Percentiles rank a stretch among this genome's conserved stretches.
These are phyloP conservation scores for Manduca sexta DNA, from an alignment of 1,140 invertebrate species.

Conservation along the genomic window DNA sequence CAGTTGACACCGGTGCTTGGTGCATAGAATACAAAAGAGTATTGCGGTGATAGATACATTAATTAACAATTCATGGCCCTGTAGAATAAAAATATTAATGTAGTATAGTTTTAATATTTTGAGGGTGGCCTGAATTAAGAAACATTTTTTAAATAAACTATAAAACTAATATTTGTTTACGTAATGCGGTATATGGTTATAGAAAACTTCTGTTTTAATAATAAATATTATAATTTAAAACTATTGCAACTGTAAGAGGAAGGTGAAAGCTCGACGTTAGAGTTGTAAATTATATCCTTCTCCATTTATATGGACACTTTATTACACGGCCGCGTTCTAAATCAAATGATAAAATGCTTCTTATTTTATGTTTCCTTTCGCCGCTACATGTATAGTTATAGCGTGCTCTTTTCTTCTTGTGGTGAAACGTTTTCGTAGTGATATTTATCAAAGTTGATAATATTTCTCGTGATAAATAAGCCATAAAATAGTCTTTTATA, in stretches of 20 bases:
- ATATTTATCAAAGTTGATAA: too few relatives aligned
- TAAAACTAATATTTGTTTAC: too few relatives aligned
- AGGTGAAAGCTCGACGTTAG: slow-evolving; percentile 51
- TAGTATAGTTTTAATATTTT: too few relatives aligned
- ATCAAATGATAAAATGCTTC: slow-evolving; percentile 69
- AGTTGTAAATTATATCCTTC: slow-evolving; percentile 60
- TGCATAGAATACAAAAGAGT: too few relatives aligned
- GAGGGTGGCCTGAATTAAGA: too few relatives aligned
- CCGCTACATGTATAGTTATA: slow-evolving; percentile 42
- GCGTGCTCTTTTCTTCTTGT: slow-evolving; percentile 24
- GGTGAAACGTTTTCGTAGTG: background rate
- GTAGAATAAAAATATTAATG: too few relatives aligned
- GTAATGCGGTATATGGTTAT: too few relatives aligned
- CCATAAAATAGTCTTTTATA: background rate
- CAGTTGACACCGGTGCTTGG: too few relatives aligned
- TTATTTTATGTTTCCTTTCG: slow-evolving; percentile 64
- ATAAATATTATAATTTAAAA: slow-evolving; percentile 24
- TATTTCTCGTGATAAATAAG: background rate
- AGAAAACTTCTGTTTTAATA: too few relatives aligned
- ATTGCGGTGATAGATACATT: too few relatives aligned
- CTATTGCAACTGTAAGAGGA: slow-evolving; percentile 16
- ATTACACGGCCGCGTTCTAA: slow-evolving; percentile 63
- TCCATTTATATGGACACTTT: slow-evolving; percentile 68
- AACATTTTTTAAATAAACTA: too few relatives aligned
- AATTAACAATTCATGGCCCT: too few relatives aligned